Percentiles rank a stretch among this genome's conserved stretches.
These are phyloP conservation scores for Carcharodon carcharias DNA, from an alignment of 2,797 vertebrate species.

Conservation along the genomic window DNA sequence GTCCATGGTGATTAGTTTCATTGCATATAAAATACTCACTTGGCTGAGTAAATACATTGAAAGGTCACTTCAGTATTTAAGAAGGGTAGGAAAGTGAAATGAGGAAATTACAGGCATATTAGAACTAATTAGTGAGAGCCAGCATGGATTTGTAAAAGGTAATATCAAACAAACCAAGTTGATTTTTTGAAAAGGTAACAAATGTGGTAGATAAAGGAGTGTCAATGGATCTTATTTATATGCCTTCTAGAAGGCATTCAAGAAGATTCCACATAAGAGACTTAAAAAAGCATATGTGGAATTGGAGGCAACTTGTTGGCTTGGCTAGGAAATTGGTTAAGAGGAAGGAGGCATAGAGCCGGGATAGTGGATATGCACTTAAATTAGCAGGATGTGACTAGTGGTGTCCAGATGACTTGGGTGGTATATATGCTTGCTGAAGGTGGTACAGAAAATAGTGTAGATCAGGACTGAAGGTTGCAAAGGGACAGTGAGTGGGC, in stretches of 20 bases:
- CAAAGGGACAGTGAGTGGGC: neutral
- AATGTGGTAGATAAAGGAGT: neutral
- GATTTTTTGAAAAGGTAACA: neutral
- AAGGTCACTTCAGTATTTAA: neutral
- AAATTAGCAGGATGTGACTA: neutral
- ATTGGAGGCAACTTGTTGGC: neutral
- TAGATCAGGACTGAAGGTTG: neutral
- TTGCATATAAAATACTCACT: neutral
- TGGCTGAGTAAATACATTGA: neutral
- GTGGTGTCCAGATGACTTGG: neutral
- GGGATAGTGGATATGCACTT: neutral
- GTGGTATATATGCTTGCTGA: neutral
- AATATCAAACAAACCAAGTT: neutral
- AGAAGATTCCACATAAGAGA: neutral
- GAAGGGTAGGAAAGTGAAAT: neutral
- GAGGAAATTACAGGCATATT: neutral
- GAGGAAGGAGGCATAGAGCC: neutral
- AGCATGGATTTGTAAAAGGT: neutral
- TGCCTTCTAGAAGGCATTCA: neutral
- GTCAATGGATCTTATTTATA: neutral
- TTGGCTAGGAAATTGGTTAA: neutral
- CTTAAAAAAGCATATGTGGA: neutral
- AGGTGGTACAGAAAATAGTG: neutral
- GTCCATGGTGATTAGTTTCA: neutral
- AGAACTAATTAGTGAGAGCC: neutral